Evolutionary conservation across 2,888 invertebrate species (phyloP), one percentile per base, ranked within the genome.

Genomic region (Drosophila limbata): DNA sequence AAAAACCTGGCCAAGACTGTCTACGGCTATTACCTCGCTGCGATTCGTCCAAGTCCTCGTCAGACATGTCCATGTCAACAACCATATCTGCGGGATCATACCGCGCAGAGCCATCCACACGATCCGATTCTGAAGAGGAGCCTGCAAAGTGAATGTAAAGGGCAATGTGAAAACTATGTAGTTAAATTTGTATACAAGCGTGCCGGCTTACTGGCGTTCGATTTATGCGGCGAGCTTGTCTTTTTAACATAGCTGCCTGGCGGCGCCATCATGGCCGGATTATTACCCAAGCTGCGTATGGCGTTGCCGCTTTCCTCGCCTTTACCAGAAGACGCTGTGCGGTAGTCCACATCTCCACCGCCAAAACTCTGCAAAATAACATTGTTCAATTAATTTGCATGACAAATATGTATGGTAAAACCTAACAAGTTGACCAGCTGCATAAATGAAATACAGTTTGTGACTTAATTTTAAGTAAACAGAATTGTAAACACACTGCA

Each of bases 61-160:
- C 97, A 11, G 96, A 97, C 90, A 97, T 94, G 77, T 97, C 97
- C 97, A 97, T 97, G 78, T 97, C 97, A 67, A 97, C 96, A 4
- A 96, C 95, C 89, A 96, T 96, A 84, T 96, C 96, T 11, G 94
- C 91, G 0, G 94, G 94, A 50, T 92, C 92, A 79, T 92, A 92
- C 4, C 89, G 89, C 17, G 83, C 68, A 19, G 83, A 82, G 1
- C 81, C 75, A 65, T 92, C 92, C n/a, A 92, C 86, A 33, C 81
- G 89, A 55, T 89, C 91, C 10, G 84, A 79, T 59, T 88, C 91
- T 35, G 90, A 87, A 48, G 90, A 87, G 31, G 90, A 90, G 66
- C 91, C 91, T 91, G 44, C 0, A 57, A n/a, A n/a, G n/a, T n/a
- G n/a, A n/a, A n/a, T n/a, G n/a, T n/a, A n/a, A n/a, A n/a, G n/a